Base-by-base conservation (phyloP, 2,797 vertebrate genomes). In the Sarcophilus harrisii region DNA sequence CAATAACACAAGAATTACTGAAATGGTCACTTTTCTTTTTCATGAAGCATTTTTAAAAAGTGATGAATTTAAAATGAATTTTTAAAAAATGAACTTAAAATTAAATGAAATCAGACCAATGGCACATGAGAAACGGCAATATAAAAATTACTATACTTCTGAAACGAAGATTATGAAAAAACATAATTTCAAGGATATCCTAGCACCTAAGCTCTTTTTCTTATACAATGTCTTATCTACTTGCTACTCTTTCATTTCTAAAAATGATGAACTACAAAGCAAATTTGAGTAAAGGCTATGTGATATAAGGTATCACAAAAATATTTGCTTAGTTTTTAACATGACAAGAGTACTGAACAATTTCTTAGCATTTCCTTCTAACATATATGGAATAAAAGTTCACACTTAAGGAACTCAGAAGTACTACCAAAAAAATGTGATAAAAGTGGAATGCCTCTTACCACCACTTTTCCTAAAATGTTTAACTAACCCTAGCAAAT, bases 61-160 rank as follows among this genome's bases (percentile, higher is more conserved):
- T 52, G 32, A 38, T 92, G 52, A 52, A 81, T 57, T 93, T 38
- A 93, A 52, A 73, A 81, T 9, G 49, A 49, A 49, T 91, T 94
- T 62, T 87, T 30, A 92, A 92, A 87, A 95, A 87, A 38, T 92
- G 52, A 52, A 81, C 60, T 93, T 38, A 93, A 52, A 73, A 81
- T 9, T 45, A 45, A 90, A 87, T 59, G 59, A 92, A 81, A 81
- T 16, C 57, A 14, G 59, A 18, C 38, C 57, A 94, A 92, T 5
- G 58, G 73, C 52, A 90, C 52, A 60, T 57, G 8, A 73, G 54
- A 91, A 93, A 90, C 5, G 30, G 27, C 49, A 38, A 81, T 3
- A 92, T 59, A 49, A 52, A 54, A 62, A 49, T 91, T 66, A 59
- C 8, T 90, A 27, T 62, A 59, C 66, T 59, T 81, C 38, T 58